Evolutionary conservation across 2,888 invertebrate species (phyloP), one percentile per base, ranked within the genome.

Genomic region (Aplocera efformata): DNA sequence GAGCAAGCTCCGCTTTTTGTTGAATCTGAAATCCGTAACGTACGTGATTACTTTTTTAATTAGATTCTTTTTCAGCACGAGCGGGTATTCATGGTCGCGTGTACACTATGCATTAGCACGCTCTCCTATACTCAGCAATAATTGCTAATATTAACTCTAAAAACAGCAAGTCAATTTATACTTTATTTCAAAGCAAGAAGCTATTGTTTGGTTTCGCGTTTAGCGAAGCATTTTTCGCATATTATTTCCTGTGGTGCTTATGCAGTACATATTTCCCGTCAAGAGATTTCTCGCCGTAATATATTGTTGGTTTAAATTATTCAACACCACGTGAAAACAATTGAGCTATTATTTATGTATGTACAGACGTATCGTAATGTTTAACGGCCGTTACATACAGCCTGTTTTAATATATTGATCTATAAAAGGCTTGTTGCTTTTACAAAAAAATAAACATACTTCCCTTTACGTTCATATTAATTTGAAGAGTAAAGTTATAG

Each of bases 91-190:
- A 41, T 46, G 53, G 45, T 76, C 50, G 70, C 73, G 69, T 74
- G 77, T 58, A 59, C 58, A 53, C 58, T 63, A 56, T 63, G 58
- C 65, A 72, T 76, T 75, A 75, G 57, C 67, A 62, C 62, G 62
- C 61, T 49, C 61, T 61, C 53, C 58, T 60, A 42, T 17, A 17
- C 13, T 17, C 2, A 17, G 62, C 57, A 53, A 63, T 73, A 69
- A 73, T 72, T 72, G 63, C 57, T 61, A 59, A 61, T 72, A 68
- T 69, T 60, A 68, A 65, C 51, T 53, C 17, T 10, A 38, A 28
- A 43, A 39, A 24, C 24, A 29, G 26, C 56, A 50, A 43, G 30
- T 42, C 7, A 63, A 43, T 56, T 20, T 53, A 28, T 42, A 58
- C 63, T 50, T 40, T 69, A 60, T 53, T 10, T 3, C 17, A 8